Evolutionary conservation across 2,888 invertebrate genomes (phyloP), one percentile per base, ranked within the genome.

Genomic region (Ectemnius continuus): DNA sequence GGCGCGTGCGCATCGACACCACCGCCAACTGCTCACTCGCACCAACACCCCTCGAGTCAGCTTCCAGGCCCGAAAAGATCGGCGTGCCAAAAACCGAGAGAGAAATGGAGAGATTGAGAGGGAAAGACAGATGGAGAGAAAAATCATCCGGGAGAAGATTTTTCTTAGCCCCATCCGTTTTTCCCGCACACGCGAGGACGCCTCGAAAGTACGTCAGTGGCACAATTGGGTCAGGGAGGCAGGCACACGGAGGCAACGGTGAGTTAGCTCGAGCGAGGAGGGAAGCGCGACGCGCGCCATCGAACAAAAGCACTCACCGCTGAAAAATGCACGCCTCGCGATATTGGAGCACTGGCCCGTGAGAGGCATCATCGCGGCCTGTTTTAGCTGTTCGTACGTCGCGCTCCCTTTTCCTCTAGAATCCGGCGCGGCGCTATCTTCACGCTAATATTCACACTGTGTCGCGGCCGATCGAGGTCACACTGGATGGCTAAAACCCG

Each of bases 1-100:
- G 60, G 81, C 85, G 84, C 81, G 65, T 80, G 85, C 84, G 84
- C 79, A 70, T 62, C 60, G 73, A 70, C 68, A 77, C 78, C 78
- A 23, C 2, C 23, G 3, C 23, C 23, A 23, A 23, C 23, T 23
- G 80, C 81, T 85, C 52, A 8, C 36, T 36, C 36, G 36, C 83
- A 82, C 73, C 80, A 59, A 79, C 73, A 73, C 69, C 70, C 69
- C 71, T 48, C 67, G 69, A 52, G 59, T 11, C 73, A 59, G 61
- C 59, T 48, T 58, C 26, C 71, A 58, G 56, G 56, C 67, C 46
- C 65, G 48, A 11, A 52, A 52, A 28, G 28, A 64, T 56, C 63
- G 56, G 65, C 56, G 36, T 8, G 36, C 36, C 1, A 36, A 8
- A 6, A 11, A 36, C 6, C 2, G 36, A 36, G 8, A 4, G 36